Base-by-base conservation (phyloP, 2,888 invertebrate species). In the Plebejus melissa region DNA sequence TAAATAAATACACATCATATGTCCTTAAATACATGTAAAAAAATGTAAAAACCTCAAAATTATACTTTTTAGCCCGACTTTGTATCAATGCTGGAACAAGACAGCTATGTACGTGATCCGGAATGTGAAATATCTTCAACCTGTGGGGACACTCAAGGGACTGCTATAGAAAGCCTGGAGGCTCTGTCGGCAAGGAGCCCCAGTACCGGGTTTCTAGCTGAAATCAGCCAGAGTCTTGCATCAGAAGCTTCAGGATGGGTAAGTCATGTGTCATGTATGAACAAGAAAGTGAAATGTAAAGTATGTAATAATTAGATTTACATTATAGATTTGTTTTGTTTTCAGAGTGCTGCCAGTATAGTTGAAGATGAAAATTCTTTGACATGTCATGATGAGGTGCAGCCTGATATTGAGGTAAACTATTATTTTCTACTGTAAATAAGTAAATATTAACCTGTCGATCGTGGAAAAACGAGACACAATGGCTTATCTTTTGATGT, bases 131-230 rank as follows among this genome's bases (percentile, higher is more conserved):
- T 93, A 77, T 91, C 92, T 0, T 93, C 93, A 0, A 91, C 92
- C 0, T 92, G 91, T 70, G 80, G 79, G 0, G 81, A 90, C 76
- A 82, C 86, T 0, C 87, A 85, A 16, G 91, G 92, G 1, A 93
- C 92, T 0, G 94, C 94, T 1, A 94, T 94, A 28, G 94, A 94
- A 82, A 94, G 90, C 28, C 84, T 94, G 0, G 93, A 94, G 77
- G 94, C 94, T 0, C 80, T 94, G 60, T 94, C 94, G 0, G 94
- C 92, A 0, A 82, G 88, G 78, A 92, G 86, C 78, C 93, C 94
- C 3, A 91, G 90, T 69, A 88, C 91, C 0, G 94, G 93, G 0
- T 94, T 94, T 82, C 83, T 94, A 46, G 93, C 93, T 0, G 94
- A 93, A 80, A 93, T 94, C 79, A 93, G 90, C 22, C 94, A 93